Evolutionary conservation across 2,888 invertebrate genomes (phyloP).

Genomic region (Tachystola acroxantha): DNA sequence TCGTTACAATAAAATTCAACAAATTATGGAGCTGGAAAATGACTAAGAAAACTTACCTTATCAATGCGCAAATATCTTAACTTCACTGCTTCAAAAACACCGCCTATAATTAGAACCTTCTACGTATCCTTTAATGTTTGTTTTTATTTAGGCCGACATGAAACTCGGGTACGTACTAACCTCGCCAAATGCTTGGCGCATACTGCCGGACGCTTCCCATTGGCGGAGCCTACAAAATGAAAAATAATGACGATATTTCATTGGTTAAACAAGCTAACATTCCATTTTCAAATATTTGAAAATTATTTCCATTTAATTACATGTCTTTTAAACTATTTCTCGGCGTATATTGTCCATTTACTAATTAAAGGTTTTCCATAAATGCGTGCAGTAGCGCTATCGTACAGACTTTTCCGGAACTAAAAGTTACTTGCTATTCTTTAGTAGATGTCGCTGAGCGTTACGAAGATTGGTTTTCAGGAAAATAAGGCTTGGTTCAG

Average conservation of each 20-base stretch:
- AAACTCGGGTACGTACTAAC: conserved; percentile 22
- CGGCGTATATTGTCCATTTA: background rate
- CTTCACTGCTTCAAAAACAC: no score
- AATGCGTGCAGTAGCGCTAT: conserved; percentile 10
- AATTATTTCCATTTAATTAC: no score
- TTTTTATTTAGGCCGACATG: conserved; percentile 32
- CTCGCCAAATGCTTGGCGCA: conserved; percentile 50
- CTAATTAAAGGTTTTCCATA: background rate
- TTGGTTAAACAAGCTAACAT: background rate
- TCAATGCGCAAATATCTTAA: no score
- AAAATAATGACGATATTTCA: background rate
- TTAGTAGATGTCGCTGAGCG: conserved; percentile 14
- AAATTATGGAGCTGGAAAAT: no score
- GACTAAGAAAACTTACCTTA: no score
- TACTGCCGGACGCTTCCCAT: conserved; percentile 37
- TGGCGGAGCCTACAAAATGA: conserved; percentile 1
- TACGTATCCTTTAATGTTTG: no score
- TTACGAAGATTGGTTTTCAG: background rate
- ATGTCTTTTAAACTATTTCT: background rate
- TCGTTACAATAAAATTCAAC: no score
- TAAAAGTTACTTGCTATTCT: conserved; percentile 4
- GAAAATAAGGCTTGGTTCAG: background rate
- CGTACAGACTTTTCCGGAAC: conserved; percentile 11
- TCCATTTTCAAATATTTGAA: background rate
- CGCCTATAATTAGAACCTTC: no score